Conservation (phyloP, 2,797 vertebrate genomes). For the Petrocephalus sullivani region DNA sequence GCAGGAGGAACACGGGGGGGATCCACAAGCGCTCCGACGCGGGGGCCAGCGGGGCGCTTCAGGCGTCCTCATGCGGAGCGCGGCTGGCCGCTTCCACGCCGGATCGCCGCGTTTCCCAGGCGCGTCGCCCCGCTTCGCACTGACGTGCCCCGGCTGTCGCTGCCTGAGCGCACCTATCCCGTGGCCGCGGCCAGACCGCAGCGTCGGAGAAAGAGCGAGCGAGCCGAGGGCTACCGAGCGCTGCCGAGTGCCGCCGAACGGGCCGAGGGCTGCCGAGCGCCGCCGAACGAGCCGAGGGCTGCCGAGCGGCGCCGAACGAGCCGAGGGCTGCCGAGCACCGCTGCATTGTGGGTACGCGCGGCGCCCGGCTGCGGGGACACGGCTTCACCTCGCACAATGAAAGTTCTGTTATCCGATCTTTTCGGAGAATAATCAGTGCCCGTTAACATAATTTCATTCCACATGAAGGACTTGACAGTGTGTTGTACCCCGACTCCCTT, state of each 20-base stretch:
- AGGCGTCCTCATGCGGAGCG: background rate
- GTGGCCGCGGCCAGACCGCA: background rate
- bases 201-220: background rate
- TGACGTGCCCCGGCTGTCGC: background rate
- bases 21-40: background rate
- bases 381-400: background rate
- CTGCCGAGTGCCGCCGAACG: no score
- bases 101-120: background rate
- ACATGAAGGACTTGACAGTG: background rate
- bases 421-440: background rate
- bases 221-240: background rate
- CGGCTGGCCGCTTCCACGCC: background rate
- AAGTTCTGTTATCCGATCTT: background rate
- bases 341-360: conserved; percentile 7
- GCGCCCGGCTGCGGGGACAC: background rate
- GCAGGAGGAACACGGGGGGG: background rate
- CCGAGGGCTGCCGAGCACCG: background rate
- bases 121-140: background rate
- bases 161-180: background rate
- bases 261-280: background rate
- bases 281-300: no score
- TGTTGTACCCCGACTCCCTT: background rate
- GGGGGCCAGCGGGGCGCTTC: background rate
- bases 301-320: no score
- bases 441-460: background rate